Percentiles rank a stretch among this genome's conserved stretches.
Conservation (phyloP, 2,888 invertebrate species). For the Andricus curvator region DNA sequence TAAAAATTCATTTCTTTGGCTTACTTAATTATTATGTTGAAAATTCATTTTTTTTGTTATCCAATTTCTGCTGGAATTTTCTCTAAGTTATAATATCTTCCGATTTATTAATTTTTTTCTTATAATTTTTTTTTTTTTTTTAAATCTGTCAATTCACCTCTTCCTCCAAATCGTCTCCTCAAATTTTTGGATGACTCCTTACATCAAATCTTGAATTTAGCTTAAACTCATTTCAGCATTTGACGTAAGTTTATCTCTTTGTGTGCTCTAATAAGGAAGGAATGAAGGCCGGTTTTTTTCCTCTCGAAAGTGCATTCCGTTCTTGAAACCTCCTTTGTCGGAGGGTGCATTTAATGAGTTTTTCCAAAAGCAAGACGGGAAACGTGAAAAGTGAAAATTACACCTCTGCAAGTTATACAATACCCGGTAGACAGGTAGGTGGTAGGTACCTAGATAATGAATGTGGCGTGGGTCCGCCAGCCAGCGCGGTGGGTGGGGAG, state of each 20-base stretch:
- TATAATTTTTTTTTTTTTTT: no score
- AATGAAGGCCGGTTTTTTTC: slow-evolving; percentile 3
- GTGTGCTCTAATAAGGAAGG: background rate
- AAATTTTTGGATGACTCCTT: no score
- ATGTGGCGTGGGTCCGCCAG: background rate
- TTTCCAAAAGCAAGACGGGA: background rate
- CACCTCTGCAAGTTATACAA: slow-evolving; percentile 7
- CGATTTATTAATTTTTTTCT: no score
- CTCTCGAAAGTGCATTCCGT: background rate
- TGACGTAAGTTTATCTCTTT: background rate
- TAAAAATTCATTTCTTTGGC: background rate
- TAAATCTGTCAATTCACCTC: no score
- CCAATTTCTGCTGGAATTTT: no score
- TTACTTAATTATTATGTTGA: no score
- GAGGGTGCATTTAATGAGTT: slow-evolving; percentile 34
- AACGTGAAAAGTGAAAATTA: slow-evolving; percentile 46
- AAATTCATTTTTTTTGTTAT: no score
- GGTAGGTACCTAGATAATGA: no score
- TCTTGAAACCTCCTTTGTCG: background rate
- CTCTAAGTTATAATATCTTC: no score
- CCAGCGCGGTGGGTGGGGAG: background rate
- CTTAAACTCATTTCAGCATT: background rate
- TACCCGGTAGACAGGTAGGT: background rate
- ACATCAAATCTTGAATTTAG: background rate
- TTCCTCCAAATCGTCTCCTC: no score